Evolutionary conservation across 2,888 invertebrate species (phyloP), one percentile per base, ranked within the genome.

Genomic region (Noctuana brunneofusca): DNA sequence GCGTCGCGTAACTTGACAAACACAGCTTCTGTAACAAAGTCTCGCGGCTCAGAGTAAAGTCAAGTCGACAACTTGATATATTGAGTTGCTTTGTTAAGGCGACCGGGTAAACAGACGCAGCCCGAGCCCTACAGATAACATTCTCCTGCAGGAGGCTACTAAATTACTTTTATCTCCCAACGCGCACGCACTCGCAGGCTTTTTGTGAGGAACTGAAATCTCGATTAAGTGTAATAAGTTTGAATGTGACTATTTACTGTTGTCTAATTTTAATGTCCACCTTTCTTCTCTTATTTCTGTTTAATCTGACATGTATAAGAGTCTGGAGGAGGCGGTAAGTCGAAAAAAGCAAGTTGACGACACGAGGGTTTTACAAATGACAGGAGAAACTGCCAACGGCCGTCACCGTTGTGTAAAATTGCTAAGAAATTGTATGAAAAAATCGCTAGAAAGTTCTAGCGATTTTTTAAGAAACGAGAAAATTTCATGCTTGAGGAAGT

Each of bases 331-430:
- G 77, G 75, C 79, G 78, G 81, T 77, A 54, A 63, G 63, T 69
- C 83, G 84, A 87, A 87, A 88, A 88, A 88, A 87, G 84, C 84
- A 85, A 84, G 84, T 81, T 82, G 82, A 80, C 83, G 84, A 81
- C 78, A 79, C 81, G 80, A 78, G 81, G 80, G 80, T 75, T 83
- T 79, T 80, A 79, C 80, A 87, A 87, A 87, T 83, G 85, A 85
- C 80, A 76, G 71, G 80, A 80, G 77, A 75, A 83, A 76, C 79
- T 77, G 76, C 74, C 75, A 76, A 76, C 74, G 73, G 72, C 71
- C 76, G 75, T 75, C 79, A 76, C 71, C 73, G 72, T 70, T 74
- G 68, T 74, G 68, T 64, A 71, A 79, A 74, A 64, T 53, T 55
- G 38, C 52, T 32, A 58, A 53, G 35, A 55, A 63, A 58, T 56